phyloP scores from a whole-genome alignment of 2,113 vertebrate species.

The Hippotragus niger region DNA sequence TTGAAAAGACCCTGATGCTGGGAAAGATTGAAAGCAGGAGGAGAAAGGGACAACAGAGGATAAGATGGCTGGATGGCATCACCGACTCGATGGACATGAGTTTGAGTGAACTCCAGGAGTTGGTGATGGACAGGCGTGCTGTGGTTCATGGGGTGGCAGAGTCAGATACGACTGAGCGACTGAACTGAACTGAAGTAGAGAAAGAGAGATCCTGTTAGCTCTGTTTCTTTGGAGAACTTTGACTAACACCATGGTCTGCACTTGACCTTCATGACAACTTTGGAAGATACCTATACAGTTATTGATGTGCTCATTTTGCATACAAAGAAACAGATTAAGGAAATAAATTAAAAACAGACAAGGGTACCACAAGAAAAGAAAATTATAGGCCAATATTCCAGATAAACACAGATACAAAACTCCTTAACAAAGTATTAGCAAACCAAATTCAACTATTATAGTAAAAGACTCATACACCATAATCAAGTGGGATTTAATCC shows the following conservation, averaged over 20 bases:
- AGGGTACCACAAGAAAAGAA: not conserved
- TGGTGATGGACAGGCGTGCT: rapidly evolving
- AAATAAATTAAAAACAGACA: not conserved
- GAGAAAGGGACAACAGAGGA: not conserved
- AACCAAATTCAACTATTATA: not conserved
- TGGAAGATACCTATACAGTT: not conserved
- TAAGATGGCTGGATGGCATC: not conserved
- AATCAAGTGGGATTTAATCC: not conserved
- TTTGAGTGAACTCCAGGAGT: rapidly evolving
- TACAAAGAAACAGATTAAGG: not conserved
- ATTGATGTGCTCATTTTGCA: not conserved
- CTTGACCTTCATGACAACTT: not conserved
- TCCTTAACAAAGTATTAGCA: not conserved
- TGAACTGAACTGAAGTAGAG: not conserved
- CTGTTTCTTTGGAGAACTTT: not conserved
- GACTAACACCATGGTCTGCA: not conserved
- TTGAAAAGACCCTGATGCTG: not conserved
- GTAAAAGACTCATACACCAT: not conserved
- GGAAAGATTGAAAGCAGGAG: not conserved
- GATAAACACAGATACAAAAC: not conserved
- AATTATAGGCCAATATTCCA: not conserved
- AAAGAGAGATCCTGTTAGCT: not conserved
- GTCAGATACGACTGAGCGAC: rapidly evolving
- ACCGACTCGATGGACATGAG: not conserved
- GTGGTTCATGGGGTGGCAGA: rapidly evolving